Base-by-base conservation (phyloP, 2,888 invertebrate species). In the Tolmerus cingulatus region DNA sequence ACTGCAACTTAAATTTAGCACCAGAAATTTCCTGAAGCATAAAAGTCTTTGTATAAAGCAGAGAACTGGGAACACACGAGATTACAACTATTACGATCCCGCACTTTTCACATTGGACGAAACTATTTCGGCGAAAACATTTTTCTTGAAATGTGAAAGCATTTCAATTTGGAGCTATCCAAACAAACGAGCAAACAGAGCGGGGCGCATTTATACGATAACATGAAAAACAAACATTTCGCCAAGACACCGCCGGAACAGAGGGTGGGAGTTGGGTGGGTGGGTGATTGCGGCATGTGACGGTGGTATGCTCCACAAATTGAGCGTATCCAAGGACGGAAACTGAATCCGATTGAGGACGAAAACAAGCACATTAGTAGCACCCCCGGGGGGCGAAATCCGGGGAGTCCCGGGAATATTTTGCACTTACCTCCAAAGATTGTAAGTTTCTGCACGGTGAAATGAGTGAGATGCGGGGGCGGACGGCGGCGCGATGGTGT, bases 301-400 rank as follows among this genome's bases (percentile, higher is more conserved):
- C 23, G 46, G 51, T 51, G 51, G 27, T 27, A 5, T 27, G 51
- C 79, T 79, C 51, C 51, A 79, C 51, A 51, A 79, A 79, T 51
- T 79, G 46, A 79, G 51, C 79, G 79, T 51, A 79, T 79, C 30
- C 79, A 79, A 79, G 79, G 51, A 79, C 51, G 79, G 23, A 79
- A 79, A 79, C 46, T 46, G 79, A 27, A 78, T 78, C 78, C 78
- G 78, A 79, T 79, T 79, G 46, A 79, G 79, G 79, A 34, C 51
- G 79, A 79, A 79, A 79, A 79, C 79, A 79, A 79, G 79, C 79
- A 79, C 79, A 79, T 79, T 79, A 79, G 51, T 46, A 79, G 51
- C 79, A 79, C 43, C 19, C 37, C 19, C 37, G 43, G 14, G 43
- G 19, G 37, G 3, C 8, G 78, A 16, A 46, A 3, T 46, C 12